Conservation (phyloP, 2,797 vertebrate genomes). For the Arremon brunneinucha region DNA sequence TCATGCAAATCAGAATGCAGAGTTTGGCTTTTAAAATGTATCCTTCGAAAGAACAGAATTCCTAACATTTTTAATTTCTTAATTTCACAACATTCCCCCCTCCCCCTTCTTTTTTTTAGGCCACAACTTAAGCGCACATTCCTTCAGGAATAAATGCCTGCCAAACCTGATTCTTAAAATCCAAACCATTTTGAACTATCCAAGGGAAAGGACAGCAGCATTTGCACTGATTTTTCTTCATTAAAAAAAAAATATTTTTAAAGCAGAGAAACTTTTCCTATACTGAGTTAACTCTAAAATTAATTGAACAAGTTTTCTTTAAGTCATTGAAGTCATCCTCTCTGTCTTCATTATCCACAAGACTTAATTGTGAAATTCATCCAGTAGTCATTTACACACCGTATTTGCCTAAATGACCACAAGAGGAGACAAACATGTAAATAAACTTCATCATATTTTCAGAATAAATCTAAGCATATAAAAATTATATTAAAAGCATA, state of each 20-base stretch:
- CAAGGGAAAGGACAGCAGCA: not conserved
- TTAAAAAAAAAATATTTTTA: not conserved
- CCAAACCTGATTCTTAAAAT: slow-evolving; percentile 32
- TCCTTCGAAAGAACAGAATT: not conserved
- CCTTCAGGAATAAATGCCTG: slow-evolving; percentile 3
- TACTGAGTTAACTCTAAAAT: slow-evolving; percentile 7
- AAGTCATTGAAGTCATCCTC: not conserved
- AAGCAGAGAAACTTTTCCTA: not conserved
- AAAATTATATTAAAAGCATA: not conserved
- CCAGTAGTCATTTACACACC: not conserved
- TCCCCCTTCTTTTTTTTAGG: not conserved
- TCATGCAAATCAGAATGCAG: not conserved
- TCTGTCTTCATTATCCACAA: not conserved
- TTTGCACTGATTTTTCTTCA: not conserved
- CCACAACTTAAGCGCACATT: not conserved
- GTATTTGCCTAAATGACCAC: not conserved
- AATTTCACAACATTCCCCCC: not conserved
- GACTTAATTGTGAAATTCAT: not conserved
- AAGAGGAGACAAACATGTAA: not conserved
- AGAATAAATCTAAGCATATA: not conserved
- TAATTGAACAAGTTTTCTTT: not conserved
- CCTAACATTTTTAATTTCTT: slow-evolving; percentile 2
- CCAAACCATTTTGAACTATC: slow-evolving; percentile 17
- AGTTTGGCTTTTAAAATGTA: not conserved
- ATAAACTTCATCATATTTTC: not conserved